Evolutionary conservation across 2,888 invertebrate species (phyloP).

Genomic region (Spicauda simplicius): DNA sequence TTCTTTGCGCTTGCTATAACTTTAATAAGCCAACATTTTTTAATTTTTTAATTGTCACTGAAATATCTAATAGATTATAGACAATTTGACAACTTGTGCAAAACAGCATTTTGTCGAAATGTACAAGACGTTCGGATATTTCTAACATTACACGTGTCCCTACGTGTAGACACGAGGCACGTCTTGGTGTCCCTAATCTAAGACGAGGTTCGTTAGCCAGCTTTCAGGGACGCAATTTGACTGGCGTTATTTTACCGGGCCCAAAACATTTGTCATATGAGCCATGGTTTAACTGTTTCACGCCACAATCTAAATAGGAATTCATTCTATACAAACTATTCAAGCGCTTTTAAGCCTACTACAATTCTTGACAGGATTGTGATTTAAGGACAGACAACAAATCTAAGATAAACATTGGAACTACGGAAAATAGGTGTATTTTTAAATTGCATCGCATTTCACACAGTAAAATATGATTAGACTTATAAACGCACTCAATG

Average conservation of each 20-base stretch:
- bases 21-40: neutral
- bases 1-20: neutral
- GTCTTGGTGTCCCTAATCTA: neutral
- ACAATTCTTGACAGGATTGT: too few species aligned
- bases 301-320: too few species aligned
- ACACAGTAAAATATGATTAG: neutral
- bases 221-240: conserved; percentile 1
- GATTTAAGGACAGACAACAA: too few species aligned
- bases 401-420: too few species aligned
- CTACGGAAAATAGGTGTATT: too few species aligned
- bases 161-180: neutral
- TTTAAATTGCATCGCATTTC: too few species aligned
- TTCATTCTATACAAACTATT: too few species aligned
- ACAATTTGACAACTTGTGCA: too few species aligned
- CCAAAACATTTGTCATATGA: neutral
- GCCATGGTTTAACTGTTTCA: too few species aligned
- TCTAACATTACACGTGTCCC: neutral
- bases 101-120: neutral
- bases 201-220: conserved; percentile 16
- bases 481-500: conserved; percentile 9
- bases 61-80: neutral
- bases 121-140: neutral
- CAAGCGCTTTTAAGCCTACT: too few species aligned
- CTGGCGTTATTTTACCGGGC: neutral
- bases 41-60: neutral